These are phyloP conservation scores for Amphimedon queenslandica DNA, from an alignment of 37 sponge, comb jelly and placozoan genomes.

Conservation along the genomic window DNA sequence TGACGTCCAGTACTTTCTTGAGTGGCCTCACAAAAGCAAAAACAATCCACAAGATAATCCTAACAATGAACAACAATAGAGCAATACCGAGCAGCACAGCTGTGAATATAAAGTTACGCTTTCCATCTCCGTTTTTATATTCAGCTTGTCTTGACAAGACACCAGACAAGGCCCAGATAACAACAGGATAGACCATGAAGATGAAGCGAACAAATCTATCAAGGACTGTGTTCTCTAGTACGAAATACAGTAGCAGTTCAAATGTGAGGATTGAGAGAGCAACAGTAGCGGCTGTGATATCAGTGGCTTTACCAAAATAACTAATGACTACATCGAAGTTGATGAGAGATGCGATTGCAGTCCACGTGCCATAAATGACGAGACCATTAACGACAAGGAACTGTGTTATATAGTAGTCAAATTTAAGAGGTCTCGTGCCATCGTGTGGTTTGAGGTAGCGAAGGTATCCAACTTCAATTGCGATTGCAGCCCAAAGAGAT, in stretches of 20 bases:
- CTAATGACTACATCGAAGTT: conserved; percentile 24
- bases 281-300: conserved; percentile 13
- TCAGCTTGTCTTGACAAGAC: conserved; percentile 1
- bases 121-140: neutral
- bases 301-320: conserved; percentile 1
- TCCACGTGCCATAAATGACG: conserved; percentile 21
- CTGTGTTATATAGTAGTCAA: conserved; percentile 9
- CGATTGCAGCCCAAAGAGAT: neutral
- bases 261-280: neutral
- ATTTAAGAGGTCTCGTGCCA: neutral
- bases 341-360: conserved; percentile 6
- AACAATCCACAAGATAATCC: conserved; percentile 9
- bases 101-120: neutral
- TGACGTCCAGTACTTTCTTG: no score
- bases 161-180: conserved; percentile 36
- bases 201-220: conserved; percentile 18
- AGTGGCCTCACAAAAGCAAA: conserved; percentile 28
- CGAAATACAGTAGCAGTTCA: conserved; percentile 6
- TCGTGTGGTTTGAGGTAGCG: neutral
- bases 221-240: conserved; percentile 40
- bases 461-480: neutral
- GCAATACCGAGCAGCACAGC: conserved; percentile 1
- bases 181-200: conserved; percentile 32
- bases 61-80: neutral
- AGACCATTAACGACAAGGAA: conserved; percentile 29